A percentile compares a stretch with the other conserved stretches of the same genome.
These are phyloP conservation scores for Candidula unifasciata DNA, from an alignment of 2,888 invertebrate species.

Conservation along the genomic window DNA sequence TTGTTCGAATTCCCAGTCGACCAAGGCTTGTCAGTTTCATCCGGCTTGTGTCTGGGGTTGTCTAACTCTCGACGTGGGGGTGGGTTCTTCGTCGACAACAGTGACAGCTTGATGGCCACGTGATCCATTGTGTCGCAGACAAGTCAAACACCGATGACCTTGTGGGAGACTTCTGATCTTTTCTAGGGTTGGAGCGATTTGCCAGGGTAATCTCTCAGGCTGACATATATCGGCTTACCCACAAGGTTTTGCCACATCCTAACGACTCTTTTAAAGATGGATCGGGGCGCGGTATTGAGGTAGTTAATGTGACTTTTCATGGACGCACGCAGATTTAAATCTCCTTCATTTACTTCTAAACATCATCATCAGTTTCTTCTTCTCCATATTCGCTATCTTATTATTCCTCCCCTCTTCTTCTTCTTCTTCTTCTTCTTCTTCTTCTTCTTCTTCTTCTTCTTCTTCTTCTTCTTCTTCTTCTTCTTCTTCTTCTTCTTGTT, in stretches of 20 bases:
- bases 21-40: not conserved
- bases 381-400: not conserved
- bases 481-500: too few relatives aligned
- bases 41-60: not conserved
- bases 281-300: not conserved
- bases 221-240: not conserved
- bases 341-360: not conserved
- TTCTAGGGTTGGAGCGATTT: too few relatives aligned
- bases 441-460: not conserved
- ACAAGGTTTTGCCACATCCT: not conserved
- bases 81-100: not conserved
- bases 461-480: conserved; percentile 23
- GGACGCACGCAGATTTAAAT: not conserved
- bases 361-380: not conserved
- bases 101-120: not conserved
- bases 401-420: conserved; percentile 12
- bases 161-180: too few relatives aligned
- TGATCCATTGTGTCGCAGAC: not conserved
- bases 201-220: not conserved
- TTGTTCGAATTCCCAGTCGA: not conserved
- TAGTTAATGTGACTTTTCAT: not conserved
- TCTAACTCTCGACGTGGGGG: not conserved
- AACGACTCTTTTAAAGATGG: not conserved
- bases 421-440: not conserved
- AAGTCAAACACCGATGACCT: not conserved